Evolutionary conservation across 2,888 invertebrate genomes (phyloP).

Genomic region (Cheilosia variabilis): DNA sequence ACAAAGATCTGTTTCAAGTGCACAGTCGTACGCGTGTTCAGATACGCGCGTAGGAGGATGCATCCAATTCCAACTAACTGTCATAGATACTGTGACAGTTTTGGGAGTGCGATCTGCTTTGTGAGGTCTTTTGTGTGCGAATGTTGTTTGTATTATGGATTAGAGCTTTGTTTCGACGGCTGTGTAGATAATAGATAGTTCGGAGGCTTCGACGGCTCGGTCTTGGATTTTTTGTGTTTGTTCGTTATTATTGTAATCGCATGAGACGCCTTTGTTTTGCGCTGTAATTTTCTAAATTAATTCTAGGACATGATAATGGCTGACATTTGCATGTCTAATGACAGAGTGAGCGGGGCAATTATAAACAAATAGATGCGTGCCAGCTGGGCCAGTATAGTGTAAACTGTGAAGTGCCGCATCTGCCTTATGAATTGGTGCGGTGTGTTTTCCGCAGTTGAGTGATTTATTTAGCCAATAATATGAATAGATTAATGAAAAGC

Average conservation of each 20-base stretch:
- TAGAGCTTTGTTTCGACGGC: not conserved
- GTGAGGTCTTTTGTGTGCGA: not conserved
- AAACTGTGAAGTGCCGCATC: not conserved
- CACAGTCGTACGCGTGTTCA: not conserved
- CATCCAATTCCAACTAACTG: conserved; percentile 25
- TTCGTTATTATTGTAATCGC: conserved; percentile 42
- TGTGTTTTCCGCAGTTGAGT: conserved; percentile 1
- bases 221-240: not conserved
- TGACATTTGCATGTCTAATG: conserved; percentile 61
- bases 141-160: not conserved
- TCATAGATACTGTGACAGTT: conserved; percentile 1
- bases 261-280: conserved; percentile 27
- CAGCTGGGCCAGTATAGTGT: not conserved
- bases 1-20: conserved; percentile 47
- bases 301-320: conserved; percentile 56
- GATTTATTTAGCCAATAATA: conserved; percentile 21
- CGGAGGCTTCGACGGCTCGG: conserved; percentile 11
- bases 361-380: conserved; percentile 12
- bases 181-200: conserved; percentile 16
- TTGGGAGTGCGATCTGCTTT: not conserved
- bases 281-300: conserved; percentile 48
- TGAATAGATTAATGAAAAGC: not conserved
- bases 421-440: not conserved
- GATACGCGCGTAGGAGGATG: conserved; percentile 7
- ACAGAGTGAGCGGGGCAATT: conserved; percentile 6